Evolutionary conservation across 2,113 vertebrate genomes (phyloP).

Genomic region (Ursus arctos): DNA sequence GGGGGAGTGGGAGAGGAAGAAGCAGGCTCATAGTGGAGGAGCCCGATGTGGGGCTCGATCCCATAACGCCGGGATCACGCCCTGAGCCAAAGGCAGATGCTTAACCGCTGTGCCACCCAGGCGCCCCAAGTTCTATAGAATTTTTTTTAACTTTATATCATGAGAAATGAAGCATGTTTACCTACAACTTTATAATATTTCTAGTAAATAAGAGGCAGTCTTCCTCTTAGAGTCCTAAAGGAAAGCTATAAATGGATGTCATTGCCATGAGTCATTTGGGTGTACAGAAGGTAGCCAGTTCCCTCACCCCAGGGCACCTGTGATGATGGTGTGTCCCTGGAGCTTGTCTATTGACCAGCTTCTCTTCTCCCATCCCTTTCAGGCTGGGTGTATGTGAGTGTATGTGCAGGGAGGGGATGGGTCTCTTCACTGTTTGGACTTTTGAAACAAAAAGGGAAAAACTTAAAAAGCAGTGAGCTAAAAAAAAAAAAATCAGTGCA

Average conservation of each 20-base stretch:
- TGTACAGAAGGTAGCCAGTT: no score
- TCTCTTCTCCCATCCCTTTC: not conserved
- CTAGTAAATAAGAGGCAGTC: not conserved
- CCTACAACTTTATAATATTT: not conserved
- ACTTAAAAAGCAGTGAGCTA: not conserved
- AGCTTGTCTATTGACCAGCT: not conserved
- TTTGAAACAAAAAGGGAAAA: not conserved
- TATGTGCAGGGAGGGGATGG: not conserved
- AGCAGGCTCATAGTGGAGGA: no score
- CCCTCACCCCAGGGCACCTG: no score
- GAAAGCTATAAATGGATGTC: not conserved
- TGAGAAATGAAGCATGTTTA: not conserved
- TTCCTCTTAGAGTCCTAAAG: not conserved
- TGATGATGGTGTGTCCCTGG: not conserved
- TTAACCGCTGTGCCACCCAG: no score
- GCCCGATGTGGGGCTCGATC: no score
- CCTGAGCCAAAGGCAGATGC: no score
- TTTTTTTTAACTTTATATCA: not conserved
- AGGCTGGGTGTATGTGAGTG: no score
- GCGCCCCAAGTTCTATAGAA: not conserved
- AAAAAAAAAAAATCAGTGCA: not conserved
- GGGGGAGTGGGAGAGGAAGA: no score
- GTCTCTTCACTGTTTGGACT: not conserved
- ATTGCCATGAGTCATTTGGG: not conserved
- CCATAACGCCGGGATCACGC: no score